These are phyloP conservation scores for Pangasius djambal DNA, from an alignment of 2,797 vertebrate genomes.

Conservation along the genomic window DNA sequence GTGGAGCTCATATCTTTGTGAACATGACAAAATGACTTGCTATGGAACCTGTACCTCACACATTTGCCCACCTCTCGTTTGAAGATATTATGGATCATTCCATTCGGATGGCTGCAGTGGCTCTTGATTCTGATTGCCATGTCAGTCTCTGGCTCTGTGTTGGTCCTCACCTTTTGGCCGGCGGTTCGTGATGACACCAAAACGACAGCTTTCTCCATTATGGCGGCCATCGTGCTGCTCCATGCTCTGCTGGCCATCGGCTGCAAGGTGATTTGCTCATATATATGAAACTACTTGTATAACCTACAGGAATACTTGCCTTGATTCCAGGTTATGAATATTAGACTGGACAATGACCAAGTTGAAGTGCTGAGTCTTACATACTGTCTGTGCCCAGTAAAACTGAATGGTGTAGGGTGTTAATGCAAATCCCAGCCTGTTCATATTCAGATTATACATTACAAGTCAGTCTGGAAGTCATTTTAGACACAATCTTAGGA, in stretches of 20 bases:
- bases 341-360: neutral
- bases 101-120: conserved; percentile 80
- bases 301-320: neutral
- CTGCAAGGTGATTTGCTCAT: conserved; percentile 78
- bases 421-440: too few relatives aligned
- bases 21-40: neutral
- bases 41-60: neutral
- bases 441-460: neutral
- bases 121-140: conserved; percentile 77
- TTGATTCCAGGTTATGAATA: neutral
- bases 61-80: neutral
- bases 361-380: neutral
- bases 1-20: too few relatives aligned
- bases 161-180: conserved; percentile 86
- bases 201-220: conserved; percentile 68
- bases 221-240: conserved; percentile 75
- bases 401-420: neutral
- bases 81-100: conserved; percentile 84
- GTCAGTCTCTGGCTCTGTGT: conserved; percentile 77
- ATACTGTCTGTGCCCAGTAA: neutral
- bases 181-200: conserved; percentile 79
- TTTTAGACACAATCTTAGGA: neutral
- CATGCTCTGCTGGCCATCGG: conserved; percentile 82
- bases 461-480: neutral
- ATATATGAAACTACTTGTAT: neutral